Evolutionary conservation across 1,140 invertebrate species (phyloP), one percentile per base, ranked within the genome.

Genomic region (Pseudomyrmex pallidus): DNA sequence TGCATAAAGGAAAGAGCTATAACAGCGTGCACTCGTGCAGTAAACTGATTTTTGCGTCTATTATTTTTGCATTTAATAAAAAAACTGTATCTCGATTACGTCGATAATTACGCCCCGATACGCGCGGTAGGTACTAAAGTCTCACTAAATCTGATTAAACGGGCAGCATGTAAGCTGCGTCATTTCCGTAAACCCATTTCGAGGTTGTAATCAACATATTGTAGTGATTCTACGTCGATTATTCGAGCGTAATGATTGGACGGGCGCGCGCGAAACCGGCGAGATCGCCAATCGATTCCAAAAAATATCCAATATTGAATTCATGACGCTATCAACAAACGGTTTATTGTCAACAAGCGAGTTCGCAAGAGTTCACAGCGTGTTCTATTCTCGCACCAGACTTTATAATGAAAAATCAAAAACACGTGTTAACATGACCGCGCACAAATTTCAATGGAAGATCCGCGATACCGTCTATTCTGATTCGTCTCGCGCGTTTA

Each of bases 311-410:
- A 61, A 82, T 67, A 59, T 72, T 61, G 64, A 87, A 87, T 82
- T 87, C 74, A 68, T 84, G 74, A 87, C 57, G 50, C 57, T 78
- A 87, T 84, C 68, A 35, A 35, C 35, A 86, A 80, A 50, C 64
- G 50, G 63, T 46, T 35, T 74, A 66, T 74, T 82, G 70, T 85
- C 57, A 59, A 13, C 73, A 50, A 25, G n/a, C 66, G 74, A 57
- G 44, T 68, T 52, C 54, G 67, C 84, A 83, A 83, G 63, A 82
- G 66, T 80, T 35, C 35, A 35, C 78, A 64, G 22, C 67, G 52
- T 46, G 52, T 46, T 20, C 20, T 25, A 13, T 4, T 10, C 9
- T 62, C 62, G 56, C 63, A 72, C 59, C 76, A 44, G 17, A 25
- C 76, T 22, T 64, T 25, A 17, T 67, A 83, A 86, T 73, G 73